Evolutionary conservation across 2,888 invertebrate genomes (phyloP), one percentile per base, ranked within the genome.

Genomic region (Apeira syringaria): DNA sequence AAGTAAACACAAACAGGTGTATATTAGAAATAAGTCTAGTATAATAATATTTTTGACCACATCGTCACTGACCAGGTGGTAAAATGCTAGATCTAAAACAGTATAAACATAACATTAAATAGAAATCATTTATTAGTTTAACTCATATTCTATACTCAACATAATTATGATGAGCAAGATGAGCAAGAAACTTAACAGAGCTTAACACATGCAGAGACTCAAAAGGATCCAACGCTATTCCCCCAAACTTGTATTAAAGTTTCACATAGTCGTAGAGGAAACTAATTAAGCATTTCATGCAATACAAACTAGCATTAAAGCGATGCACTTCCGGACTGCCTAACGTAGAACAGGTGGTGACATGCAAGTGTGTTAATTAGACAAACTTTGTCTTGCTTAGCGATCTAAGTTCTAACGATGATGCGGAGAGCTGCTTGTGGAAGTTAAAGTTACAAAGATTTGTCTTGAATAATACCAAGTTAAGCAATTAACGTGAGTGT

Each of bases 311-410:
- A 38, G 56, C 43, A 40, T 54, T 59, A 64, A 67, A 55, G 31
- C 37, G 40, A 52, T 52, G 43, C 52, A 47, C 49, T 42, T 29
- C 18, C 26, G 32, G 56, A 56, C 46, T 46, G 49, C 15, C 35
- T 36, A 26, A 46, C 50, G 39, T 44, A 47, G 41, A 56, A 52
- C 75, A 76, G 74, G 77, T 78, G 73, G 66, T 64, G 71, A 74
- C 64, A 64, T 59, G 69, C 66, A 53, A 69, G 68, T 59, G 69
- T 74, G 80, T 74, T 82, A 82, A 83, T 83, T 80, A 80, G 69
- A 63, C 60, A 57, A 81, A 81, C 33, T 44, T 44, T 25, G 33
- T 44, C 44, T 38, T 34, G 72, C 80, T 80, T 34, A 44, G 44
- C 33, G 37, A 8, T 3, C 15, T 35, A 42, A 38, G 38, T 38